These are phyloP conservation scores for Camponotus vicinus DNA, from an alignment of 1,140 invertebrate genomes.

Conservation along the genomic window DNA sequence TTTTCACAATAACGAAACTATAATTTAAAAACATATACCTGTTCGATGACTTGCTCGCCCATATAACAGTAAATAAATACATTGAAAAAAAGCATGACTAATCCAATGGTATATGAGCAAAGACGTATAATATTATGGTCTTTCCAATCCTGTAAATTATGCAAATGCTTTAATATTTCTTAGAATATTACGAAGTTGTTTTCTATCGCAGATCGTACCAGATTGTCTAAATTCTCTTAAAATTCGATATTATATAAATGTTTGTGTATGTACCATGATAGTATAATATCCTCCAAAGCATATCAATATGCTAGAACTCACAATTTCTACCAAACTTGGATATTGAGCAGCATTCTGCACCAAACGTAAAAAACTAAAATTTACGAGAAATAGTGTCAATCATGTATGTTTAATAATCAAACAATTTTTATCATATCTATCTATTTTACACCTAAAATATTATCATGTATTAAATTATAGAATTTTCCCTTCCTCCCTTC, in stretches of 20 bases:
- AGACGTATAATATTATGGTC: slow-evolving; percentile 49
- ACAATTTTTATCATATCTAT: not conserved
- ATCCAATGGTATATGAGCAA: not conserved
- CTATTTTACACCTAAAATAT: not conserved
- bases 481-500: no score
- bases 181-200: not conserved
- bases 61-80: slow-evolving; percentile 37
- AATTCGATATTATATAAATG: not conserved
- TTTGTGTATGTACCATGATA: slow-evolving; percentile 46
- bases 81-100: not conserved
- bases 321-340: slow-evolving; percentile 69
- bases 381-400: not conserved
- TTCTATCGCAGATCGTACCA: not conserved
- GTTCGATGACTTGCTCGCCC: slow-evolving; percentile 24
- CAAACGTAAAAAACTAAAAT: slow-evolving; percentile 58
- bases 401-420: not conserved
- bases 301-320: slow-evolving; percentile 65
- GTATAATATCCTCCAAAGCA: slow-evolving; percentile 69
- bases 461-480: not conserved
- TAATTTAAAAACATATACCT: not conserved
- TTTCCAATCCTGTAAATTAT: slow-evolving; percentile 68
- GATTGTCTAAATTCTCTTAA: not conserved
- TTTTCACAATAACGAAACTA: no score
- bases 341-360: slow-evolving; percentile 55
- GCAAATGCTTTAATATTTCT: not conserved